A percentile compares a stretch with the other conserved stretches of the same genome.
phyloP scores from a whole-genome alignment of 1,140 invertebrate species.

The Psilanteris sp. region DNA sequence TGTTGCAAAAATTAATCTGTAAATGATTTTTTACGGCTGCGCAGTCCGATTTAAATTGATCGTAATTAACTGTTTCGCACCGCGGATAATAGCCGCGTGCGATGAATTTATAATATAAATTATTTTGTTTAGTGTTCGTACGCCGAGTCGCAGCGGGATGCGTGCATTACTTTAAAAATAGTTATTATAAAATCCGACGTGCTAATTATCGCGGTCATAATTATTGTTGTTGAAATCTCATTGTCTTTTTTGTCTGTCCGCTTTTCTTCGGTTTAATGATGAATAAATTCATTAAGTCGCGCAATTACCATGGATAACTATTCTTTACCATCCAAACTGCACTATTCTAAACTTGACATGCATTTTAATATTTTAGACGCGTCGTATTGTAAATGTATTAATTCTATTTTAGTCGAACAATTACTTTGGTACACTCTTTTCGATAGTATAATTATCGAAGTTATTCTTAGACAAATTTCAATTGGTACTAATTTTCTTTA shows the following conservation, averaged over 20 bases:
- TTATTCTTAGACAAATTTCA: no score
- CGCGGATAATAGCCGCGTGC: slow-evolving; percentile 11
- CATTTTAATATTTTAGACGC: no score
- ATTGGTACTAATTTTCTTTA: no score
- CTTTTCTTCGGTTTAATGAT: slow-evolving; percentile 28
- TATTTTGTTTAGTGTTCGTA: slow-evolving; percentile 49
- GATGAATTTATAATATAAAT: slow-evolving; percentile 46
- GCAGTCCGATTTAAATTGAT: slow-evolving; percentile 34
- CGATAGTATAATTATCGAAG: no score
- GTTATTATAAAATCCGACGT: slow-evolving; percentile 45
- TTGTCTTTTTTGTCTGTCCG: slow-evolving; percentile 28
- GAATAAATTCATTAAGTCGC: slow-evolving; percentile 30
- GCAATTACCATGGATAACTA: slow-evolving; percentile 16
- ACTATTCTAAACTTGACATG: no score
- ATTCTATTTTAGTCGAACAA: no score
- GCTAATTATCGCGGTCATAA: slow-evolving; percentile 48
- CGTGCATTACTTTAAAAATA: slow-evolving; percentile 56
- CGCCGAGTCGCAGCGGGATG: slow-evolving; percentile 19
- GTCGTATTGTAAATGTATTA: no score
- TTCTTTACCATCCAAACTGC: not conserved
- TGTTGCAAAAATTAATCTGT: slow-evolving; percentile 17
- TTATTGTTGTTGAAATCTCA: slow-evolving; percentile 34
- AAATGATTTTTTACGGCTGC: slow-evolving; percentile 15
- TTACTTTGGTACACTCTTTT: no score
- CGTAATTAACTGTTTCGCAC: slow-evolving; percentile 35